Conservation (phyloP, 2,113 vertebrate genomes). For the Larimichthys polyactis region DNA sequence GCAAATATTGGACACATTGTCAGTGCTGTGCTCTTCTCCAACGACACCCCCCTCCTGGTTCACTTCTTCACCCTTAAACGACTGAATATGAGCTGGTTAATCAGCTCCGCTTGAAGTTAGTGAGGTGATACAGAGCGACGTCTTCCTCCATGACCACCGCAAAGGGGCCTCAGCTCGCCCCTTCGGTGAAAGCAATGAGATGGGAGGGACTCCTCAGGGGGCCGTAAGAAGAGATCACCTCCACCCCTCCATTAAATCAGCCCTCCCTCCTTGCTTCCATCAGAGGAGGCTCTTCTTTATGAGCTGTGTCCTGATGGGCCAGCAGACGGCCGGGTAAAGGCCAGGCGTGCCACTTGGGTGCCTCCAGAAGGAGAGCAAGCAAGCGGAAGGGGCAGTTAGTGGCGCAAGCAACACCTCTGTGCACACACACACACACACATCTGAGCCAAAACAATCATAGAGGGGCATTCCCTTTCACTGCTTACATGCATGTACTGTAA, state of each 20-base stretch:
- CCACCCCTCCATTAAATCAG: slow-evolving; percentile 91
- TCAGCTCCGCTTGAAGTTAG: slow-evolving; percentile 90
- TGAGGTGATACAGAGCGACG: slow-evolving; percentile 88
- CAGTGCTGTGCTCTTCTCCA: slow-evolving; percentile 25
- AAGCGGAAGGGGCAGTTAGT: slow-evolving; percentile 71
- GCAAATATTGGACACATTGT: slow-evolving; percentile 68
- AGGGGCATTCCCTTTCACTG: slow-evolving; percentile 2
- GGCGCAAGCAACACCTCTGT: slow-evolving; percentile 15
- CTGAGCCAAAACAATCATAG: slow-evolving; percentile 13
- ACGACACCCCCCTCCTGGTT: slow-evolving; percentile 11
- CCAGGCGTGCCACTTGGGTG: slow-evolving; percentile 87
- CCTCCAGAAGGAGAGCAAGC: slow-evolving; percentile 65
- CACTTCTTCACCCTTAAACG: slow-evolving; percentile 62
- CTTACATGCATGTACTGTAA: not conserved
- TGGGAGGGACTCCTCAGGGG: slow-evolving; percentile 90
- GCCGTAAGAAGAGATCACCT: slow-evolving; percentile 87
- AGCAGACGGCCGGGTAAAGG: slow-evolving; percentile 91
- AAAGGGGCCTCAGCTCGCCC: slow-evolving; percentile 83
- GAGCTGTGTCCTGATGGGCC: slow-evolving; percentile 94
- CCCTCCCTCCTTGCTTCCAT: slow-evolving; percentile 86
- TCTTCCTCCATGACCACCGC: slow-evolving; percentile 80
- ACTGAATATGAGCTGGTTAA: slow-evolving; percentile 94
- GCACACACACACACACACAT: slow-evolving; percentile 13
- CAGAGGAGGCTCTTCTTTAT: slow-evolving; percentile 88
- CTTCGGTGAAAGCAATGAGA: slow-evolving; percentile 90